Evolutionary conservation across 2,797 vertebrate genomes (phyloP).

Genomic region (Molossus alvarezi): DNA sequence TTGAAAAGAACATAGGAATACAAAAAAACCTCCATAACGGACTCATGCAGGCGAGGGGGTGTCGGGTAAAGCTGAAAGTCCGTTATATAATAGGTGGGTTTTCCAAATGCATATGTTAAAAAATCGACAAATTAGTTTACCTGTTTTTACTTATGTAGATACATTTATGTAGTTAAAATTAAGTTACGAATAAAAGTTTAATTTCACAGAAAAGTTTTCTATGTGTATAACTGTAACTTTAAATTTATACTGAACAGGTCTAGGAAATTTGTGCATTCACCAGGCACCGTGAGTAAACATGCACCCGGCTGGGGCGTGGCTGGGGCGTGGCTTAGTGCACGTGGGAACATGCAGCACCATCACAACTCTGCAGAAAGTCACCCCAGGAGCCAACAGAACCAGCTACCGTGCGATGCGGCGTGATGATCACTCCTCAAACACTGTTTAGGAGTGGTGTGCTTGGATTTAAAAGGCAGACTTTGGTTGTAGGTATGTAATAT

Average conservation of each 20-base stretch:
- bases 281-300: background rate
- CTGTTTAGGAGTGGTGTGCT: background rate
- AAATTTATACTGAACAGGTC: background rate
- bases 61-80: background rate
- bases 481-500: background rate
- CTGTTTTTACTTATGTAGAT: background rate
- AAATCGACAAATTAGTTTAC: background rate
- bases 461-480: background rate
- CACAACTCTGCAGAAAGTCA: background rate
- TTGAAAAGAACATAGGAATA: accelerated
- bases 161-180: background rate
- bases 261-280: background rate
- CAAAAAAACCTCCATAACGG: background rate
- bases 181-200: background rate
- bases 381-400: background rate
- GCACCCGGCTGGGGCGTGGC: background rate
- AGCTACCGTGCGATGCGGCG: background rate
- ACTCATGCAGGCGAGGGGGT: background rate
- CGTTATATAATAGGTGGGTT: background rate
- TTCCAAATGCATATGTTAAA: background rate
- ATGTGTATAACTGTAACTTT: background rate
- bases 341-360: background rate
- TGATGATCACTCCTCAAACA: background rate
- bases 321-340: background rate
- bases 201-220: background rate